Evolutionary conservation across 1,140 invertebrate species (phyloP), one percentile per base, ranked within the genome.

Genomic region (Phthorimaea operculella): DNA sequence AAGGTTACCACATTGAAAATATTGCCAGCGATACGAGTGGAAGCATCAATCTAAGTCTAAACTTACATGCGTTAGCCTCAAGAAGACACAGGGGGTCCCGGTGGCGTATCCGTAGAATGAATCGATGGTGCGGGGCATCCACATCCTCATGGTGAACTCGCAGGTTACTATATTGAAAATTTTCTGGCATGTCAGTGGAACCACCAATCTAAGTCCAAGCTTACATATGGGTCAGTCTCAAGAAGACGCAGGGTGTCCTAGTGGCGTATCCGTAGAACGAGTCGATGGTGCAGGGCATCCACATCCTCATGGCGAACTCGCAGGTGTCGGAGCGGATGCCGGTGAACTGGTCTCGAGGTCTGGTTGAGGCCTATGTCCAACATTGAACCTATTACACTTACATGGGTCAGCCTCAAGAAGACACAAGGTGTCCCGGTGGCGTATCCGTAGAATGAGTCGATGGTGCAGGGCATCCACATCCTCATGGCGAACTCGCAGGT

Each of bases 191-290:
- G n/a, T n/a, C n/a, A n/a, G n/a, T n/a, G n/a, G n/a, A n/a, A n/a
- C n/a, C n/a, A n/a, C n/a, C n/a, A n/a, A n/a, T n/a, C n/a, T n/a
- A n/a, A n/a, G 63, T 71, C 55, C 53, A 60, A 60, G 10, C n/a
- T n/a, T n/a, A n/a, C n/a, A n/a, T n/a, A n/a, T n/a, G n/a, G n/a
- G n/a, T n/a, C n/a, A n/a, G n/a, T n/a, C n/a, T n/a, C n/a, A 95
- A 87, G 75, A 94, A 92, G 68, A 95, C 90, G 72, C 93, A 95
- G 6, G 94, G 94, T 36, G 90, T 89, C 7, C 91, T 92, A 58
- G 89, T 85, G 21, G 90, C 87, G 74, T 93, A 96, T 45, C 93
- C 93, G 65, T 90, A 96, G 66, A 89, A 87, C 51, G 93, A 89
- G 53, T 92, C 90, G 49, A 87, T 81, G 50, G 89, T 93, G 72